Evolutionary conservation across 2,797 vertebrate genomes (phyloP).

Genomic region (Pangasius djambal): DNA sequence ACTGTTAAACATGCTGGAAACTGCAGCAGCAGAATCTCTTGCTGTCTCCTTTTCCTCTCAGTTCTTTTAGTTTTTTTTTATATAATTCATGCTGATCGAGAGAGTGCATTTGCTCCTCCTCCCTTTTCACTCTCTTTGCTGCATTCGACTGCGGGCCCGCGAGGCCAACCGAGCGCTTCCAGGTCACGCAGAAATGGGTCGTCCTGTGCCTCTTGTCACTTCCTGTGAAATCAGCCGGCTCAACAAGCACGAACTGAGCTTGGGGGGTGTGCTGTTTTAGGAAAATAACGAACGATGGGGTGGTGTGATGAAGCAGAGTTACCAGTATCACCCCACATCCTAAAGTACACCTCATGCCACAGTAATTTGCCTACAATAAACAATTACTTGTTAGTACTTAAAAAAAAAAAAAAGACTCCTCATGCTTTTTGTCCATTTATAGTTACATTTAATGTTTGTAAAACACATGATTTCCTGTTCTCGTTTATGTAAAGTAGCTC

Average conservation of each 20-base stretch:
- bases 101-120: not conserved
- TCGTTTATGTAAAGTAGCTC: not conserved
- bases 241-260: conserved; percentile 64
- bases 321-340: not conserved
- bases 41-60: conserved; percentile 54
- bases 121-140: conserved; percentile 38
- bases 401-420: not conserved
- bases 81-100: conserved; percentile 29
- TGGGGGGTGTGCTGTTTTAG: not conserved
- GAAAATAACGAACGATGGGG: conserved; percentile 58
- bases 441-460: not conserved
- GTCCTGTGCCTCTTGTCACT: conserved; percentile 74
- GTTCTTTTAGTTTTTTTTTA: conserved; percentile 9
- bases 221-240: conserved; percentile 68
- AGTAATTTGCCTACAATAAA: not conserved
- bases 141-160: conserved; percentile 60
- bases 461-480: not conserved
- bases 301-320: conserved; percentile 43
- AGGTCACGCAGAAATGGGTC: conserved; percentile 77
- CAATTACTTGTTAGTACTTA: no score
- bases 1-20: conserved; percentile 39
- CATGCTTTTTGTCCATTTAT: not conserved
- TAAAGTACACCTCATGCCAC: not conserved
- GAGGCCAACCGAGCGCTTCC: conserved; percentile 69
- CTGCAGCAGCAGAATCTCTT: conserved; percentile 48